Percentiles rank a stretch among this genome's conserved stretches.
These are phyloP conservation scores for Melanostigma gelatinosum DNA, from an alignment of 2,113 vertebrate species.

Conservation along the genomic window DNA sequence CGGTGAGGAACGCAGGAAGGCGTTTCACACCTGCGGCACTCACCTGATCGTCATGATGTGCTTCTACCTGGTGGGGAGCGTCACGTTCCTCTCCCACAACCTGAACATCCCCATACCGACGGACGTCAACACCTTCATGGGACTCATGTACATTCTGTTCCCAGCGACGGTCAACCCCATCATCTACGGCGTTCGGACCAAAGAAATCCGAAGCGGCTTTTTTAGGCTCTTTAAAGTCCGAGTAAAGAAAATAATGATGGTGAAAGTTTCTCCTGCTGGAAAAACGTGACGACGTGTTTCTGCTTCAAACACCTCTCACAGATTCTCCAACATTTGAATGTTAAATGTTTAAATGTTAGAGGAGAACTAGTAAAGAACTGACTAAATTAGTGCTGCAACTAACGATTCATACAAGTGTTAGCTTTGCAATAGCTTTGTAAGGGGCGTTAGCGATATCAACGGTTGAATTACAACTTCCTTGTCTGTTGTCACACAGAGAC, in stretches of 20 bases:
- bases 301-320: neutral
- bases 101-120: constrained; percentile 71
- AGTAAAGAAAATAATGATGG: constrained; percentile 27
- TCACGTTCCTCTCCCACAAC: constrained; percentile 82
- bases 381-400: neutral
- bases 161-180: constrained; percentile 83
- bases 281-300: neutral
- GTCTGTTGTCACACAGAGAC: no score
- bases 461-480: no score
- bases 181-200: constrained; percentile 84
- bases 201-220: constrained; percentile 79
- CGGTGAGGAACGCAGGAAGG: constrained; percentile 78
- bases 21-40: constrained; percentile 84
- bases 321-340: no score
- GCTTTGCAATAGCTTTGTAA: no score
- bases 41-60: constrained; percentile 84
- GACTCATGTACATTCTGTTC: constrained; percentile 81
- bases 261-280: constrained; percentile 46
- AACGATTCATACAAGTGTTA: neutral
- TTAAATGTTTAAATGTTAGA: no score
- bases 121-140: constrained; percentile 82
- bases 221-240: constrained; percentile 56
- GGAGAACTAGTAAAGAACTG: no score
- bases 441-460: no score
- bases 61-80: constrained; percentile 83